Evolutionary conservation across 2,113 vertebrate species (phyloP), one percentile per base, ranked within the genome.

Genomic region (Urocitellus parryii): DNA sequence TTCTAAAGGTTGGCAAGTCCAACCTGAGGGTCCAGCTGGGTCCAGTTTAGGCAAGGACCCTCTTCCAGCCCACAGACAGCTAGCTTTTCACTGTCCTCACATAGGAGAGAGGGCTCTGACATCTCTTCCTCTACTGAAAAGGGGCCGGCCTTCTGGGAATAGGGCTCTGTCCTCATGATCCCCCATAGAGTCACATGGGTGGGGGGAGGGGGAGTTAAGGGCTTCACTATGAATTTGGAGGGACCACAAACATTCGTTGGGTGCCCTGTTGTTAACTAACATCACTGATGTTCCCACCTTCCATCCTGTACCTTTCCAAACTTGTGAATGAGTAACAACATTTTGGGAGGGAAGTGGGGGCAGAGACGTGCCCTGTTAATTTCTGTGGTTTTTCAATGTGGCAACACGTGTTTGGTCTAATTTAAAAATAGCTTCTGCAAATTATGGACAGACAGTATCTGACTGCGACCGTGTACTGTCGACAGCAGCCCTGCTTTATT

Each of bases 351-450:
- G 9, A 13, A 27, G 9, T 27, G 2, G 1, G 22, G 14, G 16
- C 1, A 13, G 48, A 22, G 42, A 27, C 18, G 14, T 22, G 8
- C 32, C 1, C 25, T 2, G 56, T 67, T 80, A 56, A 87, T 53
- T 18, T 90, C 81, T 87, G 86, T 51, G 76, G 53, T 81, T 96
- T 96, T 92, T 87, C 80, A 11, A 45, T 3, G 45, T 29, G 48
- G 67, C 74, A 61, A 53, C 74, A 51, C 11, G 1, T 83, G 72
- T 96, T 91, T 82, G 88, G 84, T 67, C 87, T 80, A 67, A 74
- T 96, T 97, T 82, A 74, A 97, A 96, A 96, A 94, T 86, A 96
- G 85, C 79, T 96, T 89, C 91, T 91, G 73, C 77, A 94, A 70
- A 95, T 91, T 88, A 94, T 37, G 78, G 77, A 56, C 90, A 78